Conservation (phyloP, 2,797 vertebrate species). For the Artibeus jamaicensis region DNA sequence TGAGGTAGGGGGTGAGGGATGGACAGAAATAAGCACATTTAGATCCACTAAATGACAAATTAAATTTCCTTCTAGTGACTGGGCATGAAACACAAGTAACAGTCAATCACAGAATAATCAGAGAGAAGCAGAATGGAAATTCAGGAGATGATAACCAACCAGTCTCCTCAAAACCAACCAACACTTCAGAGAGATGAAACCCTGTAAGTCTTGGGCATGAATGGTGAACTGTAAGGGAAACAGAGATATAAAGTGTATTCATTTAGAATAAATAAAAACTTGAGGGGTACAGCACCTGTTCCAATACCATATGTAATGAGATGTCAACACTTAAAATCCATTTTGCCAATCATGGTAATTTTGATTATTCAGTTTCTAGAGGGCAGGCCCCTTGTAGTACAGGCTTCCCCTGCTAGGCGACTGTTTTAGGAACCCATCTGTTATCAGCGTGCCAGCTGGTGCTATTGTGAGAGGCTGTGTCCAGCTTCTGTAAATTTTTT, state of each 20-base stretch:
- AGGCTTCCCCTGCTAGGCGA: background rate
- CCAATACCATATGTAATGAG: background rate
- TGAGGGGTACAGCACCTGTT: background rate
- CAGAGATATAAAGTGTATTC: background rate
- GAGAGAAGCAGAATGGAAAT: background rate
- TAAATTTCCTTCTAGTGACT: background rate
- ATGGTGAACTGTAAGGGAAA: background rate
- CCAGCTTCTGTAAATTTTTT: background rate
- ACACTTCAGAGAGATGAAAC: background rate
- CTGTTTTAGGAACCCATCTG: background rate
- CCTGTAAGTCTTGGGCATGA: background rate
- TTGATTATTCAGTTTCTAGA: background rate
- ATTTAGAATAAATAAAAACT: background rate
- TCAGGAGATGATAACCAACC: background rate
- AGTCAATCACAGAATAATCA: background rate
- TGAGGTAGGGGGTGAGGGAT: background rate
- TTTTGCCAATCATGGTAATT: background rate
- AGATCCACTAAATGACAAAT: background rate
- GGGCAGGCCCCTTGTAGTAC: background rate
- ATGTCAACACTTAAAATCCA: background rate
- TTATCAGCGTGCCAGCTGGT: background rate
- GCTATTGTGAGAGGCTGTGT: background rate
- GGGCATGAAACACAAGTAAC: background rate
- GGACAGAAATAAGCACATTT: background rate
- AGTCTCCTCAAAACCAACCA: background rate